phyloP scores from a whole-genome alignment of 2,113 vertebrate species.

The Lamprotornis superbus region DNA sequence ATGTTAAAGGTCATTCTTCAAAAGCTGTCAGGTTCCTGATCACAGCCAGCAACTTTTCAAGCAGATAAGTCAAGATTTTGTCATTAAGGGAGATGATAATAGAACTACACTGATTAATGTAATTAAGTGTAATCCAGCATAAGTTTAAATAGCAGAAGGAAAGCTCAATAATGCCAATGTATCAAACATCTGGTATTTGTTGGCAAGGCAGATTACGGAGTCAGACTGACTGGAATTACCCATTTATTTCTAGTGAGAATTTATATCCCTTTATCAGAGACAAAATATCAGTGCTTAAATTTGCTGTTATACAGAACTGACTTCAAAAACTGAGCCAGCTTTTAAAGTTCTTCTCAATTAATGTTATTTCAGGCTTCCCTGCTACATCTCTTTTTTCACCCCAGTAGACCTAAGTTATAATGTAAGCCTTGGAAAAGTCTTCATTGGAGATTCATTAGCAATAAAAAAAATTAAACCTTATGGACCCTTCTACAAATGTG shows the following conservation, averaged over 20 bases:
- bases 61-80: not conserved
- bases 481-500: not conserved
- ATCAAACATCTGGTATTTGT: not conserved
- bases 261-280: not conserved
- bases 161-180: not conserved
- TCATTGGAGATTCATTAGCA: not conserved
- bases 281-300: not conserved
- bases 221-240: not conserved
- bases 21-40: not conserved
- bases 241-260: not conserved
- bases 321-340: not conserved
- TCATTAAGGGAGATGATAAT: not conserved
- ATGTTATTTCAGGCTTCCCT: not conserved
- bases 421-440: not conserved
- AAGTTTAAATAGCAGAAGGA: not conserved
- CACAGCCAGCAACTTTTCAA: not conserved
- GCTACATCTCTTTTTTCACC: not conserved
- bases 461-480: not conserved
- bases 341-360: not conserved
- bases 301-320: not conserved
- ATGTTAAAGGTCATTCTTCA: not conserved
- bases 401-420: not conserved
- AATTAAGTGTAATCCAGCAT: constrained; percentile 14
- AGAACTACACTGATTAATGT: not conserved
- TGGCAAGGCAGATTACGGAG: not conserved